Percentiles rank a stretch among this genome's conserved stretches.
Evolutionary conservation across 2,797 vertebrate genomes (phyloP).

Genomic region (Podargus strigoides): DNA sequence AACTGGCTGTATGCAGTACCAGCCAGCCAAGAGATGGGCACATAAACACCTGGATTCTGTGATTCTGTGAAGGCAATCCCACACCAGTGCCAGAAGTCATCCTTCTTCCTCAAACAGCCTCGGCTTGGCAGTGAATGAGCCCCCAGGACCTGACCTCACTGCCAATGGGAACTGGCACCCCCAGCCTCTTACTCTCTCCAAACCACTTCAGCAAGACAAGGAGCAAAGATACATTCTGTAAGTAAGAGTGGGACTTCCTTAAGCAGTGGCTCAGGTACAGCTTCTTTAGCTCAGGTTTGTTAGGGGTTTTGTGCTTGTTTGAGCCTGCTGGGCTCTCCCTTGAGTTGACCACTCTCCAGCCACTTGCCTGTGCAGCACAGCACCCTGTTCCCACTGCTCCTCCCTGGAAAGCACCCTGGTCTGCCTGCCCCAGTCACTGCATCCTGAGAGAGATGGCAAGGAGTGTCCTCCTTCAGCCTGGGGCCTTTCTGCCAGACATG

Average conservation of each 20-base stretch:
- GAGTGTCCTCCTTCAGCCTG: not conserved
- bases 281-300: not conserved
- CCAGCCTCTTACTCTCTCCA: not conserved
- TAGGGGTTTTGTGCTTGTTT: not conserved
- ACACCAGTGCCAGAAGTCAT: not conserved
- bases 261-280: not conserved
- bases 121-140: not conserved
- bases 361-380: not conserved
- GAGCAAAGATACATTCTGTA: not conserved
- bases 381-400: not conserved
- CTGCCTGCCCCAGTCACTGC: not conserved
- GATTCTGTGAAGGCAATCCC: not conserved
- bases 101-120: not conserved
- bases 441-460: not conserved
- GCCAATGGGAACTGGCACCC: not conserved
- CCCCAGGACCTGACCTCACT: not conserved
- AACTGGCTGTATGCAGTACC: not conserved
- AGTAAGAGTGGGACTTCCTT: not conserved
- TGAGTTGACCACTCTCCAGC: not conserved
- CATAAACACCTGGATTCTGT: not conserved
- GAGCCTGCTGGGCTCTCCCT: not conserved
- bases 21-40: not conserved
- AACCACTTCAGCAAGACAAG: not conserved
- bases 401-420: not conserved
- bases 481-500: not conserved